These are phyloP conservation scores for Steinernema hermaphroditum DNA, from an alignment of 2,888 invertebrate species.

Conservation along the genomic window DNA sequence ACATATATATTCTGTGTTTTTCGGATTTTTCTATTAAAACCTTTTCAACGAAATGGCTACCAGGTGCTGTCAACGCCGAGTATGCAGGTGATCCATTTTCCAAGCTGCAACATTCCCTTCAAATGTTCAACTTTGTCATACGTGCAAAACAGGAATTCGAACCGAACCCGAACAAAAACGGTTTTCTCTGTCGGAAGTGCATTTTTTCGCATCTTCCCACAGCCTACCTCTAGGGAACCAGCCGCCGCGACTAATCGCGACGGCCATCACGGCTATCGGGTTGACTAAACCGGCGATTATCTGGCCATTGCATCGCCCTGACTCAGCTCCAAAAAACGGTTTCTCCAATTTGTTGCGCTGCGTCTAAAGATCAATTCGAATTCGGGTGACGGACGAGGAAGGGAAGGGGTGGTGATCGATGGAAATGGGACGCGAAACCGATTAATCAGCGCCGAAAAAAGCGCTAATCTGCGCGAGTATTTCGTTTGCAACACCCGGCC, in stretches of 20 bases:
- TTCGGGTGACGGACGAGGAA: background rate
- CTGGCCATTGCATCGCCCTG: slow-evolving; percentile 1
- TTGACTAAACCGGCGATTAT: slow-evolving; percentile 12
- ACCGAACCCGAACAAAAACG: background rate
- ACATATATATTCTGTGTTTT: too few species aligned
- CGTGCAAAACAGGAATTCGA: background rate
- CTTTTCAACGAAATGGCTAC: too few species aligned
- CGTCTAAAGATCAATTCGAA: slow-evolving; percentile 10
- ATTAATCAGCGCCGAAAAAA: slow-evolving; percentile 2
- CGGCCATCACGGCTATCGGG: background rate
- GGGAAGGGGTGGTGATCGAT: background rate
- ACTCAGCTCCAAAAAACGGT: background rate
- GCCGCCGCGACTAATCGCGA: background rate
- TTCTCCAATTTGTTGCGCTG: background rate
- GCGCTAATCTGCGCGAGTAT: background rate
- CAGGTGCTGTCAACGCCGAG: too few species aligned
- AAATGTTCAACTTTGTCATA: background rate
- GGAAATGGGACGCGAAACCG: background rate
- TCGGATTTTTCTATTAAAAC: too few species aligned
- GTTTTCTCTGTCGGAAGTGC: background rate
- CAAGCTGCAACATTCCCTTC: background rate
- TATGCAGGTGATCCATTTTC: too few species aligned
- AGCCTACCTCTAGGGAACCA: background rate
- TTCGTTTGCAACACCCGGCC: background rate
- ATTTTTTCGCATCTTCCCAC: background rate